Evolutionary conservation across 1,140 invertebrate species (phyloP), one percentile per base, ranked within the genome.

Genomic region (Leptopilina boulardi): DNA sequence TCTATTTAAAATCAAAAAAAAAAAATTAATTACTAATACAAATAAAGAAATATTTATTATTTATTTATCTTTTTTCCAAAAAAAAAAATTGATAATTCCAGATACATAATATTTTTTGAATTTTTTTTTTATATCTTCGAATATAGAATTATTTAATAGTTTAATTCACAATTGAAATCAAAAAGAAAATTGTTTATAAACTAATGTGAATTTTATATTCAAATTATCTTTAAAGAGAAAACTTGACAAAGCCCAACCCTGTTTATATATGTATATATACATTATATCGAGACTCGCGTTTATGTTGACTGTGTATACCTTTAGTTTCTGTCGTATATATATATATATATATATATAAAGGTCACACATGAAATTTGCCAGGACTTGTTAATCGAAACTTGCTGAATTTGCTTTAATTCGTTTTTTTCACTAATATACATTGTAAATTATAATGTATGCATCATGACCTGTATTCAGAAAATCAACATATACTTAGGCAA

Each of bases 301-400:
- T 38, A 13, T 59, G 11, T 66, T 30, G 13, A 66, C 23, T 30
- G 13, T 59, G 26, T 38, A 59, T 11, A 66, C 47, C 47, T 66
- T 34, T 66, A n/a, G 59, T 59, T 59, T 21, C 21, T 26, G 19
- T 23, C 23, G 11, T 66, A n/a, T n/a, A n/a, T n/a, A n/a, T n/a
- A n/a, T n/a, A n/a, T n/a, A n/a, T n/a, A n/a, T n/a, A n/a, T n/a
- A n/a, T n/a, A n/a, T n/a, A n/a, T n/a, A 34, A n/a, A 34, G n/a
- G n/a, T 51, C 59, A 34, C 59, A 66, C 59, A 66, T 66, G 23
- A 66, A 66, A 66, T 66, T 66, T 66, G 59, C 59, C n/a, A 66
- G 26, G 59, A 8, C 59, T 66, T 66, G 59, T 66, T 15, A 66
- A 66, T 66, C 26, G 26, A 66, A 66, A 66, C 59, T 66, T 66